Evolutionary conservation across 2,888 invertebrate species (phyloP), one percentile per base, ranked within the genome.

Genomic region (Ormyrus labotus): DNA sequence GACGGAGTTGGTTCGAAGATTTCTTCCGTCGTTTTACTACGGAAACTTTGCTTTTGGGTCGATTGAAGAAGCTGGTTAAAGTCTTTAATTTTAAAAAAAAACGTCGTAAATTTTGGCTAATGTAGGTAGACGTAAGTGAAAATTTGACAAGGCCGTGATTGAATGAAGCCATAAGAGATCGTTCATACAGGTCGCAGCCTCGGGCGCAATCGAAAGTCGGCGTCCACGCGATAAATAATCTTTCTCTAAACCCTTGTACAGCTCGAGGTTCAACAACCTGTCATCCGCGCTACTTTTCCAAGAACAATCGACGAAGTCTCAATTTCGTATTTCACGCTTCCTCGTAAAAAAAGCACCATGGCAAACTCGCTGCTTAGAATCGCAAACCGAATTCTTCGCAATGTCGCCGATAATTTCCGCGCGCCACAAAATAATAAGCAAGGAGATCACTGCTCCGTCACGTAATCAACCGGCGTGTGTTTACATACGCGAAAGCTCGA

Each of bases 141-240:
- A 19, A 19, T 19, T 19, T 19, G 19, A 19, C 19, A 19, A 19
- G 19, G 19, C 1, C 51, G 71, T 64, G 78, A 78, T 58, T 60
- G 51, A 65, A 78, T 64, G 61, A 58, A 19, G 57, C 6, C 50
- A 34, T 63, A 70, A 75, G 47, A 48, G 53, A 47, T 6, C 47
- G 68, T 5, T 57, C 51, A 13, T 13, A 19, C 19, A 19, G 9
- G 45, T 6, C 47, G n/a, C 64, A 73, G 73, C 78, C 68, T 13
- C n/a, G 13, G 68, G 78, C 63, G 5, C 5, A 55, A 72, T 73
- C 68, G 55, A 50, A 57, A 73, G 68, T 55, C 68, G 68, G 48
- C 74, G 67, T 72, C 58, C 60, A 8, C 47, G 51, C 53, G 11
- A 79, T 73, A 79, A 79, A 79, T 74, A 64, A 79, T 63, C 57